Percentiles rank a stretch among this genome's conserved stretches.
Evolutionary conservation across 2,113 vertebrate genomes (phyloP).

Genomic region (Desmodus rotundus): DNA sequence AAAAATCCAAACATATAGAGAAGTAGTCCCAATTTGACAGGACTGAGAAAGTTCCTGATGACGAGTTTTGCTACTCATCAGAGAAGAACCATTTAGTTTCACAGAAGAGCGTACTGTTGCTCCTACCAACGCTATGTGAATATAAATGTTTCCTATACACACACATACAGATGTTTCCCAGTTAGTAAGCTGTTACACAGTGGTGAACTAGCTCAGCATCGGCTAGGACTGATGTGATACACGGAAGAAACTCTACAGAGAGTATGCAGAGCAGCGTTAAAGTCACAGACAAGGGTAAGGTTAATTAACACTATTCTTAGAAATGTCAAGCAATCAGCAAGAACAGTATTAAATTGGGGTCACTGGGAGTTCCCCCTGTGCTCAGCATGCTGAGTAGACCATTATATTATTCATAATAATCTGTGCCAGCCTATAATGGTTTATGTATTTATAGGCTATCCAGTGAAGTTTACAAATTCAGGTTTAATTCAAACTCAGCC

Average conservation of each 20-base stretch:
- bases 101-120: not conserved
- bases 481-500: constrained; percentile 14
- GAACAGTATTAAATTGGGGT: constrained; percentile 46
- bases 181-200: not conserved
- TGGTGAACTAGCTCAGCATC: not conserved
- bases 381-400: not conserved
- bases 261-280: not conserved
- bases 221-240: not conserved
- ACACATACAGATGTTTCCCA: not conserved
- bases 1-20: not conserved
- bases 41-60: not conserved
- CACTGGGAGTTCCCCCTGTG: not conserved
- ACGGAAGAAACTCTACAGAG: not conserved
- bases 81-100: not conserved
- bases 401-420: constrained; percentile 11
- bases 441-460: not conserved
- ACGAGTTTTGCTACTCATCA: not conserved
- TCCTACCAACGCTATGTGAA: not conserved
- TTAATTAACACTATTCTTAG: constrained; percentile 59
- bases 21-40: not conserved
- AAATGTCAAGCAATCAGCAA: constrained; percentile 39
- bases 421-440: not conserved
- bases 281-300: not conserved
- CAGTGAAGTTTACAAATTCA: not conserved
- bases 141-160: not conserved